A percentile compares a stretch with the other conserved stretches of the same genome.
Evolutionary conservation across 1,140 invertebrate genomes (phyloP).

Genomic region (Macrobrachium nipponense): DNA sequence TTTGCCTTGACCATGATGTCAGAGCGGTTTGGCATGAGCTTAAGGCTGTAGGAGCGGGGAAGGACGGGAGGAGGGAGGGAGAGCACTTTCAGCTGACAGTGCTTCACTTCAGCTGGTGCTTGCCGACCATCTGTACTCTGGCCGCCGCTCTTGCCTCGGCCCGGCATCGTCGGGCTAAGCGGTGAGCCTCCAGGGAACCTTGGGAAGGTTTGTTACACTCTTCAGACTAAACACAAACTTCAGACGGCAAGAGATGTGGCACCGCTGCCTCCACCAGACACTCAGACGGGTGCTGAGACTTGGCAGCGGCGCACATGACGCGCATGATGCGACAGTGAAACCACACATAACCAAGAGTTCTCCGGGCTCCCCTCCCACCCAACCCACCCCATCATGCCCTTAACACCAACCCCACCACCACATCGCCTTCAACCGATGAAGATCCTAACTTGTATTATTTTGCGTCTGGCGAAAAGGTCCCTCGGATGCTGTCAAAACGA

Average conservation of each 20-base stretch:
- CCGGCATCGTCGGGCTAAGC: background rate
- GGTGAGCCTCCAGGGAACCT: slow-evolving; percentile 4
- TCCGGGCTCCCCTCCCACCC: too few species aligned
- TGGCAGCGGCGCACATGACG: slow-evolving; percentile 14
- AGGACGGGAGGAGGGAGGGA: background rate
- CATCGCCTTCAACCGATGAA: too few species aligned
- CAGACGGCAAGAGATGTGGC: slow-evolving; percentile 12
- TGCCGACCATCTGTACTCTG: slow-evolving; percentile 16
- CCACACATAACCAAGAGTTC: too few species aligned
- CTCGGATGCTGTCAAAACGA: too few species aligned
- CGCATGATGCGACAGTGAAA: slow-evolving; percentile 11
- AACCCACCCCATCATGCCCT: too few species aligned
- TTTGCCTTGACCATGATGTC: slow-evolving; percentile 18
- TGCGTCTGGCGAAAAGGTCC: too few species aligned
- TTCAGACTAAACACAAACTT: slow-evolving; percentile 23
- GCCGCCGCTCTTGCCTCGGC: background rate
- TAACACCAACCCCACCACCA: too few species aligned
- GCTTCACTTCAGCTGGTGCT: slow-evolving; percentile 8
- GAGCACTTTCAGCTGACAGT: slow-evolving; percentile 5
- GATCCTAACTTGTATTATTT: too few species aligned
- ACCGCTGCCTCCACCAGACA: slow-evolving; percentile 7
- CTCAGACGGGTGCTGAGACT: slow-evolving; percentile 9
- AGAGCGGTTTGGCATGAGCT: background rate
- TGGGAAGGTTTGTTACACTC: slow-evolving; percentile 17
- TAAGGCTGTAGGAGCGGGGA: too few species aligned